Evolutionary conservation across 2,113 vertebrate species (phyloP), one percentile per base, ranked within the genome.

Genomic region (Chlorocebus sabaeus): DNA sequence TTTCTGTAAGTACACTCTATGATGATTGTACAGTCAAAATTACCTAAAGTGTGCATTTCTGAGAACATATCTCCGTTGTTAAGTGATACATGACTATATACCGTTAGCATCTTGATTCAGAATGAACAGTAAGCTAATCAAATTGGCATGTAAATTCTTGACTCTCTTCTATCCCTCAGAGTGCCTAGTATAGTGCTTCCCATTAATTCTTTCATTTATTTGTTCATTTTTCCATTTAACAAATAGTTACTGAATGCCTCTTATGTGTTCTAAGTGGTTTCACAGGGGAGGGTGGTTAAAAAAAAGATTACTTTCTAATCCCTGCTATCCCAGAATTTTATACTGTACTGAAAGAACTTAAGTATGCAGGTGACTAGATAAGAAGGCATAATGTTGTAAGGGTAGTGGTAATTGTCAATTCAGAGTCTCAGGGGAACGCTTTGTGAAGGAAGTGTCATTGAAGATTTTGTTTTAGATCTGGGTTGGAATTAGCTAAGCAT

Each of bases 401-500:
- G 12, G 23, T 14, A 59, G 12, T 86, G 32, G 59, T 50, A 86
- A 88, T 18, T 89, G 40, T 52, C 20, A 76, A 1, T 81, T 88
- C 40, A 43, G 38, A 87, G 25, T 85, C 89, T 84, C 10, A 11
- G 38, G 35, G 12, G 12, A 85, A 79, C 10, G 4, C 20, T 92
- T 96, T 97, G 4, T 82, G 40, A 97, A 94, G 32, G 72, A 93
- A 85, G 43, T 94, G 1, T 61, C 14, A 75, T 38, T 92, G 93
- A 84, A 79, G 27, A 25, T 83, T 79, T 96, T 85, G 75, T 83
- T 88, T 82, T 86, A 84, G 27, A n/a, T 97, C 5, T 89, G 1
- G 20, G 6, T 91, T 89, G 83, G 82, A 40, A 27, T 93, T 97
- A 57, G 30, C 59, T 76, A 90, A 55, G n/a, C 86, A 84, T 87